A percentile compares a stretch with the other conserved stretches of the same genome.
Conservation (phyloP, 1,140 invertebrate genomes). For the Agrilus planipennis region DNA sequence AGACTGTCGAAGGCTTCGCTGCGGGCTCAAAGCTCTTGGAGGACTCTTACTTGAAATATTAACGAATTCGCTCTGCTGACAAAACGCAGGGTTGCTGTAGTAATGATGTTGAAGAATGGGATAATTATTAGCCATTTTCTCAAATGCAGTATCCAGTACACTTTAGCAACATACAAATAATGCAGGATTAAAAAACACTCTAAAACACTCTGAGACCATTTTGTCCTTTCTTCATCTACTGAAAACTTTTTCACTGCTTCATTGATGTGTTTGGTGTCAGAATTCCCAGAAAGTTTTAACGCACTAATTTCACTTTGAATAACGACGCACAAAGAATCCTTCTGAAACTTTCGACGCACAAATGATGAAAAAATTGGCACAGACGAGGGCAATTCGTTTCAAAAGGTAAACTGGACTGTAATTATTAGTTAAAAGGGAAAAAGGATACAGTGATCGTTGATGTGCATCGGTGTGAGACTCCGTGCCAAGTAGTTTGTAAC, state of each 20-base stretch:
- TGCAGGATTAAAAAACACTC: background rate
- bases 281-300: too few species aligned
- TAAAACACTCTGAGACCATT: too few species aligned
- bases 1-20: conserved; percentile 23
- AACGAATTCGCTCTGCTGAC: conserved; percentile 56
- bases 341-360: background rate
- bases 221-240: too few species aligned
- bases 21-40: conserved; percentile 29
- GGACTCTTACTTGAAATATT: conserved; percentile 31
- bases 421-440: too few species aligned
- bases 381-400: background rate
- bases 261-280: too few species aligned
- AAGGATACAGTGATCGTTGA: background rate
- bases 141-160: background rate
- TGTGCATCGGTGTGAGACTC: background rate
- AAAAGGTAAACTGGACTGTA: too few species aligned
- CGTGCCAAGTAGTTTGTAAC: conserved; percentile 1
- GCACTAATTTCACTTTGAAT: too few species aligned
- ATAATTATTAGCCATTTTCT: conserved; percentile 15
- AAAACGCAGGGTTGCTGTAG: conserved; percentile 66
- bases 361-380: background rate
- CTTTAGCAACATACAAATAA: background rate
- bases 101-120: conserved; percentile 30
- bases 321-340: too few species aligned
- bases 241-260: too few species aligned